Percentiles rank a stretch among this genome's conserved stretches.
Evolutionary conservation across 2,113 vertebrate genomes (phyloP).

Genomic region (Hippocampus barbouri): DNA sequence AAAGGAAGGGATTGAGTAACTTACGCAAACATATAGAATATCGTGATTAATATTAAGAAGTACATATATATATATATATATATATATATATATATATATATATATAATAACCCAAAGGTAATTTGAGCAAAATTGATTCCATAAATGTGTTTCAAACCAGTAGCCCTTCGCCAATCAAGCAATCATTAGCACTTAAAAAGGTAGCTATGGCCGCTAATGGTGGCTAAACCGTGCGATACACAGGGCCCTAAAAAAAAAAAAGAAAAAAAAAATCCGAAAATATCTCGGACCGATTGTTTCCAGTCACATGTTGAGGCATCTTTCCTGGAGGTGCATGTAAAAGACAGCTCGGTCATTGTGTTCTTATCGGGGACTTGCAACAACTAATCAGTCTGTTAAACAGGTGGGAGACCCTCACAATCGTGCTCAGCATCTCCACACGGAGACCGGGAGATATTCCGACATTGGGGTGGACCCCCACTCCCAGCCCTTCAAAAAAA

Average conservation of each 20-base stretch:
- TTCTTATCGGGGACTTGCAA: slow-evolving; percentile 31
- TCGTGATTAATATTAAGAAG: too few species aligned
- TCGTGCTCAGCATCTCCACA: slow-evolving; percentile 25
- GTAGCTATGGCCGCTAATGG: too few species aligned
- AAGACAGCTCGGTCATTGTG: slow-evolving; percentile 61
- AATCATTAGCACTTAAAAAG: too few species aligned
- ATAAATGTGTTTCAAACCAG: too few species aligned
- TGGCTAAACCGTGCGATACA: not conserved
- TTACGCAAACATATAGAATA: too few species aligned
- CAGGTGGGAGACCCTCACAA: slow-evolving; percentile 41
- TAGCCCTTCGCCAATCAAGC: too few species aligned
- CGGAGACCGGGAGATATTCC: slow-evolving; percentile 61
- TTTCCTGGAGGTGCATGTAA: slow-evolving; percentile 57
- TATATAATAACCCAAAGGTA: too few species aligned
- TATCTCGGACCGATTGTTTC: not conserved
- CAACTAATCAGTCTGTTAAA: slow-evolving; percentile 53
- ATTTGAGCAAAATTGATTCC: too few species aligned
- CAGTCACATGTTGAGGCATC: slow-evolving; percentile 28
- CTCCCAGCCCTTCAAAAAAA: slow-evolving; percentile 54
- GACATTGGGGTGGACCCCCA: slow-evolving; percentile 73
- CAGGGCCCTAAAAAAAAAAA: not conserved
- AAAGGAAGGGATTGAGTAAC: too few species aligned
- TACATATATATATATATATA: too few species aligned
- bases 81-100: too few species aligned
- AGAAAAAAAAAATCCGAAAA: not conserved